Evolutionary conservation across 2,888 invertebrate genomes (phyloP).

Genomic region (Agonum fuliginosum): DNA sequence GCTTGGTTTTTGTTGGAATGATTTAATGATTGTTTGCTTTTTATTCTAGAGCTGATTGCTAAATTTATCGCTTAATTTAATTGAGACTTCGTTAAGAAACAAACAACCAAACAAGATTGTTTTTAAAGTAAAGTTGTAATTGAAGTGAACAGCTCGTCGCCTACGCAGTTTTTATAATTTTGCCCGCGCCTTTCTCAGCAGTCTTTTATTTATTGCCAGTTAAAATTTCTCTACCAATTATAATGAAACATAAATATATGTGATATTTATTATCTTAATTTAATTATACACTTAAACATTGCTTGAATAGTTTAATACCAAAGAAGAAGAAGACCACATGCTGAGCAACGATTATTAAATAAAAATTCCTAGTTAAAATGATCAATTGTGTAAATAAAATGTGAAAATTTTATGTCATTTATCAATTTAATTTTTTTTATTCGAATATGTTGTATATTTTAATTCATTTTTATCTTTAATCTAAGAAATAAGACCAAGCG

Average conservation of each 20-base stretch:
- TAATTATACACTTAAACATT: not conserved
- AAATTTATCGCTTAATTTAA: slow-evolving; percentile 45
- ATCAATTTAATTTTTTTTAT: no score
- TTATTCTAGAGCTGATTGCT: slow-evolving; percentile 11
- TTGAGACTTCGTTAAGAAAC: slow-evolving; percentile 35
- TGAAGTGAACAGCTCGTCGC: slow-evolving; percentile 24
- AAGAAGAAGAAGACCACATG: no score
- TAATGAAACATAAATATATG: slow-evolving; percentile 5
- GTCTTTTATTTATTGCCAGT: slow-evolving; percentile 3
- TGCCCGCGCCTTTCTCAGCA: slow-evolving; percentile 23
- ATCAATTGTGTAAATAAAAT: no score
- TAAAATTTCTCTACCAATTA: slow-evolving; percentile 18
- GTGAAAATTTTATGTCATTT: no score
- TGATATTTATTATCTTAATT: slow-evolving; percentile 1
- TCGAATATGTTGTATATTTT: no score
- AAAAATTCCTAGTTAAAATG: no score
- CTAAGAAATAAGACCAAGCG: no score
- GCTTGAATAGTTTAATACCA: no score
- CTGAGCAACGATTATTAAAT: no score
- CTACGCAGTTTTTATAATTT: slow-evolving; percentile 22
- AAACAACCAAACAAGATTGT: not conserved
- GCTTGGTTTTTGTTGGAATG: slow-evolving; percentile 23
- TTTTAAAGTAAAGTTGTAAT: slow-evolving; percentile 26
- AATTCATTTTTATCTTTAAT: no score
- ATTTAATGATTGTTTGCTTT: slow-evolving; percentile 39